Evolutionary conservation across 35 echinoderm and acorn worm genomes (phyloP).

Genomic region (Patiria miniata): DNA sequence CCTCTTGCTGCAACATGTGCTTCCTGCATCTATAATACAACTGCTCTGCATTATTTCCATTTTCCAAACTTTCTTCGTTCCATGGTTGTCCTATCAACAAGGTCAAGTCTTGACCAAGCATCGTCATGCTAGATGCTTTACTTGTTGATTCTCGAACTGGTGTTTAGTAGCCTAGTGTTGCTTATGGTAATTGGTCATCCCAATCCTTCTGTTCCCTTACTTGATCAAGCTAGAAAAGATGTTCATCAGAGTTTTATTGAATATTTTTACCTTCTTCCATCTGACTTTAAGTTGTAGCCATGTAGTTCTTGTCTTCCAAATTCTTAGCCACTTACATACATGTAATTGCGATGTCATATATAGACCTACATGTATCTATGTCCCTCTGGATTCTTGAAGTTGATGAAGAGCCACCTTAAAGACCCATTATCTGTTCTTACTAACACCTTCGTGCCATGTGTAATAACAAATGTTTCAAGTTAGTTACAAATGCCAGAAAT

Average conservation of each 20-base stretch:
- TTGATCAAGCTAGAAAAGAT: slow-evolving; percentile 33
- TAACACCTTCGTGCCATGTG: slow-evolving; percentile 38
- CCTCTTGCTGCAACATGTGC: slow-evolving; percentile 30
- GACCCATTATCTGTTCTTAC: slow-evolving; percentile 61
- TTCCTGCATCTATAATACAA: not conserved
- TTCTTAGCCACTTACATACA: slow-evolving; percentile 27
- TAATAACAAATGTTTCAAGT: slow-evolving; percentile 54
- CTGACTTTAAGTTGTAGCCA: slow-evolving; percentile 35
- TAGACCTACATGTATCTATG: slow-evolving; percentile 53
- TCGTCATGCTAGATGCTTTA: too few species aligned
- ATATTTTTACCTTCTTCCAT: slow-evolving; percentile 54
- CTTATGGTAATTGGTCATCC: too few species aligned
- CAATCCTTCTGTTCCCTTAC: slow-evolving; percentile 41
- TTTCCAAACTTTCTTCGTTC: not conserved
- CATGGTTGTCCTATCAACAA: slow-evolving; percentile 37
- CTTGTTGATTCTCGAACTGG: too few species aligned
- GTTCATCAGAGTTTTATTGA: slow-evolving; percentile 53
- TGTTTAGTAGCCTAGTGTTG: slow-evolving; percentile 28
- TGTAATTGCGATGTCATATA: slow-evolving; percentile 38
- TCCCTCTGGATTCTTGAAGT: slow-evolving; percentile 57
- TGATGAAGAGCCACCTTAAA: slow-evolving; percentile 43
- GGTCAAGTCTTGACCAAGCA: too few species aligned
- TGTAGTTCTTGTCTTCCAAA: slow-evolving; percentile 50
- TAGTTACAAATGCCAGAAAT: slow-evolving; percentile 49
- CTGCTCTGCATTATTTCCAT: slow-evolving; percentile 22